phyloP scores from a whole-genome alignment of 2,888 invertebrate genomes.

The Sinentomon sp. region DNA sequence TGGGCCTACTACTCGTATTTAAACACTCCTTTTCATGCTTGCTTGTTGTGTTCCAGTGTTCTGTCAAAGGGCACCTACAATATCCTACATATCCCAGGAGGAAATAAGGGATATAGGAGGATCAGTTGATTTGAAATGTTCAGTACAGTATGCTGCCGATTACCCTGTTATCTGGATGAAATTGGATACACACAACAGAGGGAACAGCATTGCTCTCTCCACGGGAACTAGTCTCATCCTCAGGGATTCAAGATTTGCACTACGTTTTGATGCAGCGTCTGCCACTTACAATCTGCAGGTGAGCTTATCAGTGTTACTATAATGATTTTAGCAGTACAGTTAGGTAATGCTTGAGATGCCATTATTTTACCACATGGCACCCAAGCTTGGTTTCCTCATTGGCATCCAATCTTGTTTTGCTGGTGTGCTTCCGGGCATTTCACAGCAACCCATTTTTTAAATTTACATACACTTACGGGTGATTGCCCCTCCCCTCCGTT shows the following conservation, averaged over 20 bases:
- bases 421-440: too few species aligned
- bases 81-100: conserved; percentile 70
- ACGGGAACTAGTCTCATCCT: conserved; percentile 57
- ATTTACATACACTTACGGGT: too few species aligned
- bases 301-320: too few species aligned
- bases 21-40: too few species aligned
- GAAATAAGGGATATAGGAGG: conserved; percentile 77
- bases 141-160: conserved; percentile 62
- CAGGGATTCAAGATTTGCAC: conserved; percentile 52
- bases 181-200: conserved; percentile 27
- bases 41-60: conserved; percentile 22
- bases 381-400: too few species aligned
- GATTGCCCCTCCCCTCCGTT: too few species aligned
- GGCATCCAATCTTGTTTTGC: too few species aligned
- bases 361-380: too few species aligned
- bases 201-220: conserved; percentile 51
- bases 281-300: conserved; percentile 52
- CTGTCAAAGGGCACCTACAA: conserved; percentile 53
- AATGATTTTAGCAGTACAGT: too few species aligned
- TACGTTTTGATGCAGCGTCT: conserved; percentile 46
- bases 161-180: conserved; percentile 65
- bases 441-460: too few species aligned
- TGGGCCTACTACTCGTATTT: too few species aligned
- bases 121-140: conserved; percentile 59
- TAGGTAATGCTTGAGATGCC: too few species aligned